Conservation (phyloP, 2,888 invertebrate species). For the Pediacus dermestoides region DNA sequence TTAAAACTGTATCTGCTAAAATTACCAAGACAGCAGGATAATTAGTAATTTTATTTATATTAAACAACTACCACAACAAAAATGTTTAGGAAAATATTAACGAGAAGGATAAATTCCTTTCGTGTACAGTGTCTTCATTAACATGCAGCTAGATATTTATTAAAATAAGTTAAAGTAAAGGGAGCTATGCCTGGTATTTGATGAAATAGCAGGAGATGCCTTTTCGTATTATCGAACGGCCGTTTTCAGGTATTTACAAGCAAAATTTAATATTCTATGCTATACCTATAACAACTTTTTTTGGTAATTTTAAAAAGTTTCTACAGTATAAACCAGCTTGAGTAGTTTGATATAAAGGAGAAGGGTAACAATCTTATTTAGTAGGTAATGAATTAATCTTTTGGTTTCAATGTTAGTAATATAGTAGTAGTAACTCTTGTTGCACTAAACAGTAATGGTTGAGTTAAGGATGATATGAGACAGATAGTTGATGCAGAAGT, state of each 20-base stretch:
- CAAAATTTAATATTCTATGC: slow-evolving; percentile 6
- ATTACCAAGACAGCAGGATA: slow-evolving; percentile 3
- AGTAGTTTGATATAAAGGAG: no score
- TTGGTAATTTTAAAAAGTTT: no score
- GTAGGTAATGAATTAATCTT: no score
- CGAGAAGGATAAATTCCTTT: slow-evolving; percentile 2
- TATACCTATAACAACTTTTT: no score
- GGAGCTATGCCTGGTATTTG: slow-evolving; percentile 1
- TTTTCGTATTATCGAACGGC: neutral
- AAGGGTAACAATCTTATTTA: no score
- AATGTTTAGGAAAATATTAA: slow-evolving; percentile 2
- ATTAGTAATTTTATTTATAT: no score
- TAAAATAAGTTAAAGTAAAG: slow-evolving; percentile 2
- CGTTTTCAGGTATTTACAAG: slow-evolving; percentile 2
- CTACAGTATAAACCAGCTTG: no score
- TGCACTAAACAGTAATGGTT: no score
- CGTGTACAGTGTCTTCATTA: neutral
- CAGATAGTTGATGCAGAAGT: no score
- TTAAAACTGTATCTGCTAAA: slow-evolving; percentile 4
- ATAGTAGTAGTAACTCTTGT: no score
- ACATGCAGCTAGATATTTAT: neutral
- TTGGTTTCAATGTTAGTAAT: no score
- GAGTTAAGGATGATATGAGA: no score
- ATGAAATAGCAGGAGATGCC: neutral
- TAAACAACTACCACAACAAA: neutral